A percentile compares a stretch with the other conserved stretches of the same genome.
These are phyloP conservation scores for Dicyrtoma fusca DNA, from an alignment of 2,888 invertebrate genomes.

Conservation along the genomic window DNA sequence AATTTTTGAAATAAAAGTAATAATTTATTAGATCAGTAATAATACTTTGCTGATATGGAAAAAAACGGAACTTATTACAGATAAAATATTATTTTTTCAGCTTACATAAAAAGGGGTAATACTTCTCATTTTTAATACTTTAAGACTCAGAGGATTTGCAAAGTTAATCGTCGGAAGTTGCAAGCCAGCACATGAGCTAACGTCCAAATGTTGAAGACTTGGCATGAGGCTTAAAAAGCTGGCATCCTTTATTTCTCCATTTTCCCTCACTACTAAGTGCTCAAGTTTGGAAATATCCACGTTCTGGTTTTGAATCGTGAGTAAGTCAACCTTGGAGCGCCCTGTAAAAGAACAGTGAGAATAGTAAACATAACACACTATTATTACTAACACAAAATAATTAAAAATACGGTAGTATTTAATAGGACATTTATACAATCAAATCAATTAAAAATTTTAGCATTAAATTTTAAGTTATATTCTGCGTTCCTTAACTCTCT, in stretches of 20 bases:
- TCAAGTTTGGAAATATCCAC: constrained; percentile 13
- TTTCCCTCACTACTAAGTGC: constrained; percentile 32
- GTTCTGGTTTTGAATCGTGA: not conserved
- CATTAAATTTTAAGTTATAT: no score
- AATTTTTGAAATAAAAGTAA: no score
- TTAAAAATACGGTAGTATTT: no score
- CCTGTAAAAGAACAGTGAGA: no score
- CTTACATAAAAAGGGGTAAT: constrained; percentile 40
- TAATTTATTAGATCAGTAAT: no score
- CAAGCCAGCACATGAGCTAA: constrained; percentile 26
- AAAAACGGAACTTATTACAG: not conserved
- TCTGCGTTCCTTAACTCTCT: no score
- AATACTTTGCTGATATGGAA: no score
- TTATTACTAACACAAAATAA: no score
- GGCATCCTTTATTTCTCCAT: constrained; percentile 20
- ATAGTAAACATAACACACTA: no score
- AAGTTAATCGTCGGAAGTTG: constrained; percentile 25
- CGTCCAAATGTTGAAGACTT: constrained; percentile 33
- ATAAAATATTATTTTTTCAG: not conserved
- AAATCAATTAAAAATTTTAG: no score
- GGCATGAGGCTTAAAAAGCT: constrained; percentile 26
- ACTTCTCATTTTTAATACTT: constrained; percentile 37
- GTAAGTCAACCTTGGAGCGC: no score
- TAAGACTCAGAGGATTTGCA: constrained; percentile 7
- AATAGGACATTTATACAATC: no score